These are phyloP conservation scores for Aphaenogaster ashmeadi DNA, from an alignment of 1,140 invertebrate species.

Conservation along the genomic window DNA sequence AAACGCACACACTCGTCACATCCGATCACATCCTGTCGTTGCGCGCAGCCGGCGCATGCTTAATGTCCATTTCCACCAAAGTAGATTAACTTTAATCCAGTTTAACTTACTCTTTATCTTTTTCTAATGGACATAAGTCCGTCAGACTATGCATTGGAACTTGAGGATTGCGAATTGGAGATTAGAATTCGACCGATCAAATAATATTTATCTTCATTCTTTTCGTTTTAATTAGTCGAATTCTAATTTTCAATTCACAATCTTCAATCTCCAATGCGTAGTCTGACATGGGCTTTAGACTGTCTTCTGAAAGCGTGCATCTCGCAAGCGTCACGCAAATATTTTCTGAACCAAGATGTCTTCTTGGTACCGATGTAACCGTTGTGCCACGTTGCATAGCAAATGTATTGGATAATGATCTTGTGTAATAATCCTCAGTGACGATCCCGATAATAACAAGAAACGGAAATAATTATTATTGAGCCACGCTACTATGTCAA, in stretches of 20 bases:
- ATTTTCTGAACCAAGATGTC: background rate
- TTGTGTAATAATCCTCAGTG: background rate
- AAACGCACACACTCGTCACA: background rate
- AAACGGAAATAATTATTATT: background rate
- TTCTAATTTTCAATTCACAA: too few species aligned
- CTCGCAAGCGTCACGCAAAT: background rate
- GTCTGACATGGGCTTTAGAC: background rate
- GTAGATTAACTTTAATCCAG: too few species aligned
- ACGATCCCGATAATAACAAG: background rate
- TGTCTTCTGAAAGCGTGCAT: background rate
- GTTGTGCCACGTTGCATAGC: background rate
- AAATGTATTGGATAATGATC: background rate
- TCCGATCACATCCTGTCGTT: background rate
- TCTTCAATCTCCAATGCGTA: too few species aligned
- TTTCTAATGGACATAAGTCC: too few species aligned
- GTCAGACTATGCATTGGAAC: too few species aligned
- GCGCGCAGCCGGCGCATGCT: background rate
- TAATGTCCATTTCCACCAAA: too few species aligned
- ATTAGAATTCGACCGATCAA: too few species aligned
- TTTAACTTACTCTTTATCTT: too few species aligned
- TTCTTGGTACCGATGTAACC: background rate
- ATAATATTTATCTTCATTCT: too few species aligned
- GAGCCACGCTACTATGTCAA: background rate
- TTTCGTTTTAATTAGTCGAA: too few species aligned
- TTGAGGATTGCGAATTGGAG: too few species aligned